Base-by-base conservation (phyloP, 2,888 invertebrate genomes). In the Venustoraphidia nigricollis region DNA sequence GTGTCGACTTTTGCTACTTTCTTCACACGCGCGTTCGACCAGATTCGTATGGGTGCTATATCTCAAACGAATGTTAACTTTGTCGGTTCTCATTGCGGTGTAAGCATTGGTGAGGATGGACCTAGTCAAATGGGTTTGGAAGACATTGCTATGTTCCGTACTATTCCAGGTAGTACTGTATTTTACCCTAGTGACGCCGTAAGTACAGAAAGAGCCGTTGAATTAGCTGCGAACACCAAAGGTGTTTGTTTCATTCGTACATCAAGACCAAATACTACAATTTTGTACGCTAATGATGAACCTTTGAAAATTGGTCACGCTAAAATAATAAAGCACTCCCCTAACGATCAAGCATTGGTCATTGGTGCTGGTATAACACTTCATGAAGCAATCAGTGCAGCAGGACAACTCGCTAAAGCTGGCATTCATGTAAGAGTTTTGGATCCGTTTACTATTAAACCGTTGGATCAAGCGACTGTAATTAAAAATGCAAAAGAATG, bases 91-190 rank as follows among this genome's bases (percentile, higher is more conserved):
- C 98, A 98, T 70, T 94, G 92, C 67, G 98, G 98, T 41, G 87
- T 96, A 17, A 93, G 93, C 60, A 99, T 98, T 69, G 98, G 96
- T 36, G 96, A 96, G 70, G 97, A 97, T 70, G 97, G 97, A 0
- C 97, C 98, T 13, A 92, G 92, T 49, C 98, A 99, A 72, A 98
- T 99, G 98, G 98, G 93, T 5, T 75, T 98, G n/a, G 98, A 98
- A 70, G 98, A 99, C 67, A 66, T 98, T 50, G 90, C 94, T 1
- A 76, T 98, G 76, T 98, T 99, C 81, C 78, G 97, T 40, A 68
- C 88, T 5, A 78, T 98, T 54, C 93, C 96, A 47, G 85, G 85
- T 51, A 75, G 79, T 53, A 83, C 82, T 2, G 72, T 87, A 8
- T 86, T 86, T 68, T 87, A 87, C 59, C 86, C 86, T 43, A 72